Base-by-base conservation (phyloP, 2,797 vertebrate genomes). In the Cyclopterus lumpus region DNA sequence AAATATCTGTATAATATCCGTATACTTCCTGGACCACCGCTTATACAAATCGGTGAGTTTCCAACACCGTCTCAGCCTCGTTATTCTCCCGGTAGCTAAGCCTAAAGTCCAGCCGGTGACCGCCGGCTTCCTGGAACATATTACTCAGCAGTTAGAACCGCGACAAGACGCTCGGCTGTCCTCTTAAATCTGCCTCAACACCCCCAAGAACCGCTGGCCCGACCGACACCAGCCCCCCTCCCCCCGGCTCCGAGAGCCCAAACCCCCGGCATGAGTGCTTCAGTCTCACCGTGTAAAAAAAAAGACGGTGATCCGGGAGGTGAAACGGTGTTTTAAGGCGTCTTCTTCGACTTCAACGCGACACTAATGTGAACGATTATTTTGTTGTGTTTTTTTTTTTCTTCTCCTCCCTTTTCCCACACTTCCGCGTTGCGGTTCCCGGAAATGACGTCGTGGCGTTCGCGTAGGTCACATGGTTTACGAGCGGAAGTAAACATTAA, bases 361-460 rank as follows among this genome's bases (percentile, higher is more conserved):
- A 57, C 46, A 58, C 69, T 24, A 75, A 76, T 67, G 12, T 75
- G 20, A 75, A 80, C 71, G 82, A 40, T 74, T 87, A 86, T 88
- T 88, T 93, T 93, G 87, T 92, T n/a, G n/a, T n/a, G n/a, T n/a
- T n/a, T n/a, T n/a, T 92, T 93, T 92, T 40, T 40, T 93, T 92
- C 14, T 40, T 40, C 38, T 75, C 67, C 86, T 71, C 71, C 57
- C 24, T 75, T 67, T 86, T 71, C 71, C 57, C 24, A 58, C 30
- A 68, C 93, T 94, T 94, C 94, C 94, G 92, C 66, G 86, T 93
- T 89, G 74, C 59, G 65, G 78, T 88, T n/a, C 85, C 89, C 65
- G 93, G 91, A 92, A 86, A 75, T 94, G 75, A 92, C 88, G 79
- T 0, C 7, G 0, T 28, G n/a, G n/a, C n/a, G 70, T 16, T 66